Base-by-base conservation (phyloP, 1,140 invertebrate species). In the Bactericera cockerelli region DNA sequence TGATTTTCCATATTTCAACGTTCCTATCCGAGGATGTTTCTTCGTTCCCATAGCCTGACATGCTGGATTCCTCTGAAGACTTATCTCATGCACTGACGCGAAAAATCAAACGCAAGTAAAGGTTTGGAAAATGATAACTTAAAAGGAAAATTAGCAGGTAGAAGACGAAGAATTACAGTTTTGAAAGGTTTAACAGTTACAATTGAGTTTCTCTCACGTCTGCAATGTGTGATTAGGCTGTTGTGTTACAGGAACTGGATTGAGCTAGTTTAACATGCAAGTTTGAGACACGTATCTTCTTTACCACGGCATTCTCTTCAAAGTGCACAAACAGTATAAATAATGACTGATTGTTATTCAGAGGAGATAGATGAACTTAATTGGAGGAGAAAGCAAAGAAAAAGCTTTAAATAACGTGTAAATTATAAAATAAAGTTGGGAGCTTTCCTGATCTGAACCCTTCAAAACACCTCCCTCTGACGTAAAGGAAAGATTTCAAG, bases 1-100 rank as follows among this genome's bases (percentile, higher is more conserved):
- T 99, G 71, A 99, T 98, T 78, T 99, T 99, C 97, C 96, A 99
- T 72, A 99, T 98, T 79, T 99, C 95, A 59, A 99, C 96, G 84
- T 99, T 99, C 69, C 93, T 84, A 80, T 99, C 96, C 62, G 95
- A 88, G 65, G 87, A 91, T 68, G 87, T 89, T 76, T 93, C 90
- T 73, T 93, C 90, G 69, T 79, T 80, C 42, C 42, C 42, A 49
- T 49, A 49, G 8, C n/a, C n/a, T 22, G 42, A 49, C 42, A 49
- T 49, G 24, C 26, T 56, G 14, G 25, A 16, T 19, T 56, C 26
- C 16, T 56, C 19, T 10, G 42, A 49, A 49, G 4, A 49, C n/a
- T 16, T 6, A 49, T 49, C n/a, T 49, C 42, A 49, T 49, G 19
- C 4, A 49, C 42, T 49, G 42, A 22, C 42, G 8, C 42, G 19